phyloP scores from a whole-genome alignment of 2,797 vertebrate genomes.

The Choloepus didactylus region DNA sequence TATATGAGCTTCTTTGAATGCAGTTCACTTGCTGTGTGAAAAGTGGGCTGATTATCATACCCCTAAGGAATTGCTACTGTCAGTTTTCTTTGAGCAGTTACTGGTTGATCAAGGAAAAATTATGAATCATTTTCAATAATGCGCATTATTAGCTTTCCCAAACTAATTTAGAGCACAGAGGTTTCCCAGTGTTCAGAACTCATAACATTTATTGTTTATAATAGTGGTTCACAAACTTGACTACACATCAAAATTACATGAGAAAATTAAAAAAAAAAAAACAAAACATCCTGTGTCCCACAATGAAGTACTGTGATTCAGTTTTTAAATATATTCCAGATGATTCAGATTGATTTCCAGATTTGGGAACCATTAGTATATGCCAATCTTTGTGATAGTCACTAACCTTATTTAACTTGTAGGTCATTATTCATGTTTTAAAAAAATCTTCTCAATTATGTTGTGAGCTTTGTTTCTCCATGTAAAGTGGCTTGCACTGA shows the following conservation, averaged over 20 bases:
- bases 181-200: slow-evolving; percentile 74
- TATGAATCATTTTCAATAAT: slow-evolving; percentile 79
- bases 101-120: slow-evolving; percentile 75
- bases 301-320: background rate
- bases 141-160: slow-evolving; percentile 77
- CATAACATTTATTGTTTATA: slow-evolving; percentile 77
- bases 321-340: background rate
- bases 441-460: background rate
- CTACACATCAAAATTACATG: slow-evolving; percentile 58
- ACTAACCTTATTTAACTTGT: slow-evolving; percentile 14
- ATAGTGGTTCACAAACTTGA: slow-evolving; percentile 60
- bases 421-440: slow-evolving; percentile 20
- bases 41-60: slow-evolving; percentile 71
- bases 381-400: background rate
- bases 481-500: background rate
- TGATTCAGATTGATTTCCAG: slow-evolving; percentile 11
- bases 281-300: background rate
- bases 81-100: slow-evolving; percentile 74
- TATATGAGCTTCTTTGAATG: slow-evolving; percentile 60
- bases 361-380: background rate
- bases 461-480: slow-evolving; percentile 17
- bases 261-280: slow-evolving; percentile 58
- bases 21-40: slow-evolving; percentile 54
- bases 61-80: slow-evolving; percentile 68
- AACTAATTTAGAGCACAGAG: slow-evolving; percentile 72